Conservation (phyloP, 2,797 vertebrate genomes). For the Brachymystax lenok region DNA sequence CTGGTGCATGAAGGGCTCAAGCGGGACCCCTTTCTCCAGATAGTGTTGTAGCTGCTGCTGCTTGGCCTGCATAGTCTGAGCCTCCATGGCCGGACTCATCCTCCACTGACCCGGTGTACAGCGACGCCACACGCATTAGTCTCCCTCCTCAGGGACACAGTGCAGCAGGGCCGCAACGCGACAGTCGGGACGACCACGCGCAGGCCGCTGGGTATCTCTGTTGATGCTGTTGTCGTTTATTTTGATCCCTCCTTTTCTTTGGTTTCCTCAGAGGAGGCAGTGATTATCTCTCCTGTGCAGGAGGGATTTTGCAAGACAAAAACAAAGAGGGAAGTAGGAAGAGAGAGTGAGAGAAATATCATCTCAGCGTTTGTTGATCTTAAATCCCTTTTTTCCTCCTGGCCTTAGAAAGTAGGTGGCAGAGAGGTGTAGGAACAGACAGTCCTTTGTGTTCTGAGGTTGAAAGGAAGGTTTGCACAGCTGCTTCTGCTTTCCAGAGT, state of each 20-base stretch:
- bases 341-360: slow-evolving; percentile 36
- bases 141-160: neutral
- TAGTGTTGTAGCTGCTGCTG: slow-evolving; percentile 60
- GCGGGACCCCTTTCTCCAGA: slow-evolving; percentile 85
- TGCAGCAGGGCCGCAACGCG: slow-evolving; percentile 5
- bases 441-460: slow-evolving; percentile 24
- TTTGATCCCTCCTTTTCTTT: slow-evolving; percentile 3
- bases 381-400: slow-evolving; percentile 29
- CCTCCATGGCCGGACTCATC: slow-evolving; percentile 97
- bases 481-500: slow-evolving; percentile 17
- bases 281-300: slow-evolving; percentile 25
- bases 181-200: neutral
- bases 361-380: slow-evolving; percentile 12
- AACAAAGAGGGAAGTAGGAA: slow-evolving; percentile 58
- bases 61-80: slow-evolving; percentile 87
- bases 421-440: slow-evolving; percentile 16
- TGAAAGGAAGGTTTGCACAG: slow-evolving; percentile 14
- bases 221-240: slow-evolving; percentile 5
- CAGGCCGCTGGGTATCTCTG: slow-evolving; percentile 10
- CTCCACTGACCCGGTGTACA: slow-evolving; percentile 71
- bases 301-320: slow-evolving; percentile 44
- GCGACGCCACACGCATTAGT: slow-evolving; percentile 25
- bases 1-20: slow-evolving; percentile 95
- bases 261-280: slow-evolving; percentile 4
- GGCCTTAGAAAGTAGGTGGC: slow-evolving; percentile 7